Base-by-base conservation (phyloP, 2,888 invertebrate species). In the Clunio marinus region DNA sequence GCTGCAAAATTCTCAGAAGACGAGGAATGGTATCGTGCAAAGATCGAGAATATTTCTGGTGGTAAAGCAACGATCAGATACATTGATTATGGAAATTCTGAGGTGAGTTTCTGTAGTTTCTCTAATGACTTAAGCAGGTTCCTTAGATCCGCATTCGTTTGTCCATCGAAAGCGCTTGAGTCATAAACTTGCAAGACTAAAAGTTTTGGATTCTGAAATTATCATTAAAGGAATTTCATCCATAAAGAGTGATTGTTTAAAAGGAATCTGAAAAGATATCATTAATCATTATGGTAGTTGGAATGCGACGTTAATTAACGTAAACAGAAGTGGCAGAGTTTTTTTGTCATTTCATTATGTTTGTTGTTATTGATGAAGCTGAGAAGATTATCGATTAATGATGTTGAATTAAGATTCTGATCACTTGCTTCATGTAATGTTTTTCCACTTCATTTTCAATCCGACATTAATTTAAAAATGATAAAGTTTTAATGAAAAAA, bases 61-160 rank as follows among this genome's bases (percentile, higher is more conserved):
- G 83, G 85, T 70, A 88, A 88, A 74, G 88, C 88, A 13, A 85
- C 86, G 66, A 89, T 99, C 32, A 83, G 91, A 71, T 99, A 94
- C 81, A 85, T 98, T 73, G 99, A 99, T 78, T 99, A 95, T 76
- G 99, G 99, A 72, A 99, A 99, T 78, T 85, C 90, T 76, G 96
- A 95, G 81, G 85, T 86, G 72, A 78, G 77, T 73, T 68, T 66
- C n/a, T n/a, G 25, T 67, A 32, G 3, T 24, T n/a, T n/a, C n/a
- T 25, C 55, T 58, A 24, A n/a, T n/a, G n/a, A 41, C 24, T 27
- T 59, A 22, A 24, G 79, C 79, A 79, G 76, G 76, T 75, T 79
- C 79, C 79, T 79, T 79, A 79, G 80, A 80, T 80, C 80, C 75
- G 76, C 77, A 76, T 78, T 76, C 75, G 78, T 70, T 72, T 77